phyloP scores from a whole-genome alignment of 2,113 vertebrate species.

The Glaucidium brasilianum region DNA sequence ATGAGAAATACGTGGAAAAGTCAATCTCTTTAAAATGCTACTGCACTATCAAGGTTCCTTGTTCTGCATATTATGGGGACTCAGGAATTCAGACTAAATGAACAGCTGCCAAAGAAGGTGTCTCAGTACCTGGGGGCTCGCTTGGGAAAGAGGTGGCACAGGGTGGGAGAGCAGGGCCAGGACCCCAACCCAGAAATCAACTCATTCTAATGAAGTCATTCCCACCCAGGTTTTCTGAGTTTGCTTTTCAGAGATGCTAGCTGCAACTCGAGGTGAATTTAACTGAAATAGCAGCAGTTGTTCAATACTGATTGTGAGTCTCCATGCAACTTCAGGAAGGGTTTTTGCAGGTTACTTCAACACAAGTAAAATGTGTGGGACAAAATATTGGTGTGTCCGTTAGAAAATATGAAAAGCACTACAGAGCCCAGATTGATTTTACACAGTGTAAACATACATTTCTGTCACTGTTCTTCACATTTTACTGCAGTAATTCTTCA shows the following conservation, averaged over 20 bases:
- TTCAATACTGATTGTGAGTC: neutral
- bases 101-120: accelerated
- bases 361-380: neutral
- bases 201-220: neutral
- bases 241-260: neutral
- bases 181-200: neutral
- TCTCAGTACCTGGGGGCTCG: accelerated
- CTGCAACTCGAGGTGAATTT: neutral
- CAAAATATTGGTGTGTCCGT: neutral
- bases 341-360: neutral
- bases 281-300: neutral
- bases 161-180: neutral
- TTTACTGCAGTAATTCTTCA: neutral
- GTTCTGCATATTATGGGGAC: neutral
- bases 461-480: neutral
- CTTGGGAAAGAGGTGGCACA: neutral
- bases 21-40: neutral
- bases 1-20: neutral
- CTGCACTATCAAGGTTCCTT: neutral
- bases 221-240: neutral
- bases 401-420: neutral
- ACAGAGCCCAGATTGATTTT: neutral
- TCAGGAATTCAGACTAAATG: neutral
- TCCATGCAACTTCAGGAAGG: neutral
- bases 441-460: neutral